Evolutionary conservation across 2,113 vertebrate genomes (phyloP).

Genomic region (Myotis brandtii): DNA sequence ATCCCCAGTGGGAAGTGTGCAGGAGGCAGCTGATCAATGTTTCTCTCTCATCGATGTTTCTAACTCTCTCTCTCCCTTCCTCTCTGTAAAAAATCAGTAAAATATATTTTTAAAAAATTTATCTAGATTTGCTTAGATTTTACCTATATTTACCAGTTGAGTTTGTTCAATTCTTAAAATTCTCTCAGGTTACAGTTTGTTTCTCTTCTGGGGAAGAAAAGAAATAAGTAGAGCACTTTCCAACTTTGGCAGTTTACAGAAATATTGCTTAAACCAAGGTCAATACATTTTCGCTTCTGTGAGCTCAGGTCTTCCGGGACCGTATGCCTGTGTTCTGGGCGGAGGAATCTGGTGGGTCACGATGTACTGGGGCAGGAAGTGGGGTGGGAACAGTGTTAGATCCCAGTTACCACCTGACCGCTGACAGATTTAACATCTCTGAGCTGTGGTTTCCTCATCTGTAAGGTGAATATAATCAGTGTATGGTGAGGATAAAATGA

Average conservation of each 20-base stretch:
- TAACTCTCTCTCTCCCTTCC: no score
- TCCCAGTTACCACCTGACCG: neutral
- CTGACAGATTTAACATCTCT: neutral
- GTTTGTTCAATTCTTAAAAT: slow-evolving; percentile 25
- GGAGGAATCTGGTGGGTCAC: neutral
- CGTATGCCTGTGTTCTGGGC: neutral
- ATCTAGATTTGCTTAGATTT: neutral
- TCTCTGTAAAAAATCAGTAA: no score
- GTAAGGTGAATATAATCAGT: neutral
- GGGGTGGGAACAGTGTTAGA: neutral
- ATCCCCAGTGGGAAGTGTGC: no score
- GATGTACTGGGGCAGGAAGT: neutral
- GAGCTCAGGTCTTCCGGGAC: neutral
- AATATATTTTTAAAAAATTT: neutral
- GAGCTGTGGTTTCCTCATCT: neutral
- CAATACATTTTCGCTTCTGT: neutral
- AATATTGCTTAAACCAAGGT: slow-evolving; percentile 15
- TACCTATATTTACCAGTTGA: neutral
- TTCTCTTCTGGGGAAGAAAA: neutral
- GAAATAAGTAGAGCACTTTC: neutral
- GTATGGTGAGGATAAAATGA: neutral
- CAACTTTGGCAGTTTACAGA: neutral
- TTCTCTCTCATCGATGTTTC: no score
- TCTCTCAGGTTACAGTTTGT: neutral
- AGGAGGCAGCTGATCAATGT: no score